Percentiles rank a stretch among this genome's conserved stretches.
Evolutionary conservation across 1,140 invertebrate genomes (phyloP).

Genomic region (Drosophila subobscura): DNA sequence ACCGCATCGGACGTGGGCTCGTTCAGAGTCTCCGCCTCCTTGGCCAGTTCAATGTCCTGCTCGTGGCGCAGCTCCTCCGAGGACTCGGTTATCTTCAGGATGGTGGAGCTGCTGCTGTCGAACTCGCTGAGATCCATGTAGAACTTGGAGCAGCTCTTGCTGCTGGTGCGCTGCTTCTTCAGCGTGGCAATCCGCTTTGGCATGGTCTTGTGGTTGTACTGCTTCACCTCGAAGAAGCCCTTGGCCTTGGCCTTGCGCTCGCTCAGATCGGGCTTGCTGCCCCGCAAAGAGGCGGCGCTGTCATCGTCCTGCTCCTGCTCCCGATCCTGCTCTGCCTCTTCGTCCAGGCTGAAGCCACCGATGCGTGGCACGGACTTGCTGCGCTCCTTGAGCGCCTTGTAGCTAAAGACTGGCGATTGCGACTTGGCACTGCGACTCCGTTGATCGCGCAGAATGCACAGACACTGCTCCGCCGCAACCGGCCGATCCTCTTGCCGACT

Average conservation of each 20-base stretch:
- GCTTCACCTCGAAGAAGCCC: constrained; percentile 85
- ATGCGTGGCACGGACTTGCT: constrained; percentile 81
- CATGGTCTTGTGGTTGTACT: constrained; percentile 87
- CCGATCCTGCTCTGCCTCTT: constrained; percentile 48
- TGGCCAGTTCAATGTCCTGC: constrained; percentile 55
- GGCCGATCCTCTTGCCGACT: neutral
- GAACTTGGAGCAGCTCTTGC: constrained; percentile 85
- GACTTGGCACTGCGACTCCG: constrained; percentile 65
- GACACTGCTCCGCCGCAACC: constrained; percentile 30
- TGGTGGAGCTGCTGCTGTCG: constrained; percentile 82
- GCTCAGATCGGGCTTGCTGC: constrained; percentile 69
- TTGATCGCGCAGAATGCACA: constrained; percentile 55
- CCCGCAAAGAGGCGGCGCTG: constrained; percentile 59
- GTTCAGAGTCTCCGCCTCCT: constrained; percentile 47
- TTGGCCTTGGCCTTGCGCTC: constrained; percentile 69
- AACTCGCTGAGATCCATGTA: constrained; percentile 86
- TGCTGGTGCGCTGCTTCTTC: constrained; percentile 86
- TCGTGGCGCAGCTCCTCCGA: constrained; percentile 85
- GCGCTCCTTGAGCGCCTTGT: constrained; percentile 78
- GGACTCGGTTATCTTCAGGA: constrained; percentile 86
- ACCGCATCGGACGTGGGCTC: constrained; percentile 7
- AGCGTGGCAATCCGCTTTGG: constrained; percentile 87
- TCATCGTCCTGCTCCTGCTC: constrained; percentile 59
- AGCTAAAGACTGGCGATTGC: constrained; percentile 68
- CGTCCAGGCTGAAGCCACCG: constrained; percentile 58